These are phyloP conservation scores for Sinohyriopsis cumingii DNA, from an alignment of 2,888 invertebrate genomes.

Conservation along the genomic window DNA sequence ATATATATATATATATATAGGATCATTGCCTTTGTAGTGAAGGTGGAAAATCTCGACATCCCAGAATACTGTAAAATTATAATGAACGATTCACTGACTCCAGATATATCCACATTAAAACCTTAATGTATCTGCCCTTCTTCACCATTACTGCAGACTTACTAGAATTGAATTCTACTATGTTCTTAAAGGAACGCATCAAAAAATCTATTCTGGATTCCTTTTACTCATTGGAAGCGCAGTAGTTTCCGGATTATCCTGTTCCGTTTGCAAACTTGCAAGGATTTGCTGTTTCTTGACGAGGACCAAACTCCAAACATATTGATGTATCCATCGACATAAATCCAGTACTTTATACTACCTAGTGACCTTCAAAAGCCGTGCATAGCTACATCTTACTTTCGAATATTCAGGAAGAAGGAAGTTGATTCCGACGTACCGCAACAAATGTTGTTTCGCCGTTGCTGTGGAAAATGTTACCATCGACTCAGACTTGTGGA, in stretches of 20 bases:
- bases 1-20: no score
- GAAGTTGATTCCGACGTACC: constrained; percentile 22
- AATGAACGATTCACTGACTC: constrained; percentile 6
- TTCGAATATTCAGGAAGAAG: constrained; percentile 10
- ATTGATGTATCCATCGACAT: no score
- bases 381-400: constrained; percentile 4
- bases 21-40: constrained; percentile 1
- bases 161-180: constrained; percentile 11
- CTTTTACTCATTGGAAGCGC: constrained; percentile 6
- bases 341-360: no score
- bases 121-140: constrained; percentile 4
- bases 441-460: background rate
- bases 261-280: no score
- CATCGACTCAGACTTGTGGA: constrained; percentile 12
- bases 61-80: constrained; percentile 1
- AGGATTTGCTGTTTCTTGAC: no score
- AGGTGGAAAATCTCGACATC: background rate
- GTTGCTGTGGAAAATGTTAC: background rate
- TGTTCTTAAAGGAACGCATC: constrained; percentile 4
- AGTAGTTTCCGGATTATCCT: constrained; percentile 2
- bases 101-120: constrained; percentile 5
- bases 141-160: constrained; percentile 10
- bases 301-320: no score
- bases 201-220: constrained; percentile 7
- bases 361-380: no score